These are phyloP conservation scores for Vireo altiloquus DNA, from an alignment of 2,113 vertebrate genomes.

Conservation along the genomic window DNA sequence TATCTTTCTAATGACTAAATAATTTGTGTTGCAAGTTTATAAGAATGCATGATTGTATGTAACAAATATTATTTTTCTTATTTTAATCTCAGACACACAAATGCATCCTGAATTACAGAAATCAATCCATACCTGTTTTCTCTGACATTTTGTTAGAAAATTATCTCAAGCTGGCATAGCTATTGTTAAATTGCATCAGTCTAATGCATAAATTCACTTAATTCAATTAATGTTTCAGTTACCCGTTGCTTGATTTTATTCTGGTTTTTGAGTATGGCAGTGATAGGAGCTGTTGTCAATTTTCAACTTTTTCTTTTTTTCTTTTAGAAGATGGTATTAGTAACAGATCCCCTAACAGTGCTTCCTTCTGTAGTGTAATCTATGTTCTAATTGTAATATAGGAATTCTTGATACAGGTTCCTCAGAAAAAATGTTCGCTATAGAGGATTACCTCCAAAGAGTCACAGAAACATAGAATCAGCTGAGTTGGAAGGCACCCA, in stretches of 20 bases:
- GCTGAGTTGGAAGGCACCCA: neutral
- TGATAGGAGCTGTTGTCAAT: neutral
- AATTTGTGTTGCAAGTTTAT: neutral
- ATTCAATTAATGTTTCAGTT: neutral
- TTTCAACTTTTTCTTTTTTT: neutral
- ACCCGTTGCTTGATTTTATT: neutral
- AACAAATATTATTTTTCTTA: neutral
- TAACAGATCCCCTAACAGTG: neutral
- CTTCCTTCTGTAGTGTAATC: neutral
- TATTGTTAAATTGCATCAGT: neutral
- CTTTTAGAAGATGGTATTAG: neutral
- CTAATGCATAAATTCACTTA: neutral
- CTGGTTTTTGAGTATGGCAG: neutral
- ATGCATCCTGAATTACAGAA: neutral
- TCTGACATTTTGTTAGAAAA: neutral
- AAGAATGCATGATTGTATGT: neutral
- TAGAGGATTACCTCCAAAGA: neutral
- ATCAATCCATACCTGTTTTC: neutral
- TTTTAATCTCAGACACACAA: neutral
- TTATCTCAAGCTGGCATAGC: neutral
- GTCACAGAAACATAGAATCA: neutral
- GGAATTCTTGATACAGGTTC: neutral
- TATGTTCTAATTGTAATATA: neutral
- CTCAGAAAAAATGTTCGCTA: neutral
- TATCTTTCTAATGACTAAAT: neutral